Base-by-base conservation (phyloP, 1,140 invertebrate species). In the Parapsyche elsis region DNA sequence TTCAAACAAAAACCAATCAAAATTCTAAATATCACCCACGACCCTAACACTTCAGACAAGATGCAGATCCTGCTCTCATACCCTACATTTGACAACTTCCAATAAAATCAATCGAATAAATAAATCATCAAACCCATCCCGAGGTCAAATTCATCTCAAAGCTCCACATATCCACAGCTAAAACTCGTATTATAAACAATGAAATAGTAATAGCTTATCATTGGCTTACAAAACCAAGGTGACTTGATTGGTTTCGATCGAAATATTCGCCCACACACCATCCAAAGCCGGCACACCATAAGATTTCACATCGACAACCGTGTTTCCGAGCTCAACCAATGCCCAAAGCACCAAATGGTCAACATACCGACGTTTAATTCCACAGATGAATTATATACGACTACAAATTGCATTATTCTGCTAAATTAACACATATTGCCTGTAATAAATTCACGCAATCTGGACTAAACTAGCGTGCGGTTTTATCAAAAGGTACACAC, bases 191-290 rank as follows among this genome's bases (percentile, higher is more conserved):
- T 38, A 38, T 38, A 38, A 38, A 38, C 30, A 38, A 38, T 38
- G 30, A 38, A 53, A 61, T 61, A 5, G 16, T 61, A 19, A n/a
- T 67, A 67, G n/a, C 21, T 1, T 61, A 67, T 67, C 64, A 67
- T 30, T 67, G 64, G 24, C 64, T 67, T 67, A 67, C 64, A 67
- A 67, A 67, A 67, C 64, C 64, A 67, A 67, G 64, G 64, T 67
- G 64, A 67, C 5, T 26, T 24, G 64, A 67, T 67, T 67, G 64
- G 21, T 26, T 67, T 67, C 64, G 23, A 67, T 67, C 64, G 64
- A 67, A 67, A 67, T 67, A 14, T 26, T 67, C 64, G 64, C 64
- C 64, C 64, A 67, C 64, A 67, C 24, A 26, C 16, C 49, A 53
- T 12, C 16, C 49, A 53, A 53, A 53, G 1, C 49, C 12, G 49